A percentile compares a stretch with the other conserved stretches of the same genome.
These are phyloP conservation scores for Florisuga fusca DNA, from an alignment of 2,797 vertebrate genomes.

Conservation along the genomic window DNA sequence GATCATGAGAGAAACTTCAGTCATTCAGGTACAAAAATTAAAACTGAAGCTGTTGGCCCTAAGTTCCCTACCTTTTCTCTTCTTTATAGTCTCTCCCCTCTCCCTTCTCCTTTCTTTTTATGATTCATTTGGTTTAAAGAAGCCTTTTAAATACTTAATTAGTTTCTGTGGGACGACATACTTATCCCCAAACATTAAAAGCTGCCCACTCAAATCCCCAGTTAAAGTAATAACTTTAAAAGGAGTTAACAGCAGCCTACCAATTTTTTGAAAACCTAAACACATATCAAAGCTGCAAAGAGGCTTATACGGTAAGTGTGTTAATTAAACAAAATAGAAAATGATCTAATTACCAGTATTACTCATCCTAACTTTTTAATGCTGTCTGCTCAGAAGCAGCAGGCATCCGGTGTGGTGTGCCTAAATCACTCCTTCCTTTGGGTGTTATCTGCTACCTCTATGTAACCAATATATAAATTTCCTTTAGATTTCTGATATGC, in stretches of 20 bases:
- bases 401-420: background rate
- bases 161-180: slow-evolving; percentile 1
- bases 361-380: slow-evolving; percentile 16
- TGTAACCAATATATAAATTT: background rate
- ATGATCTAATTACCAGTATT: slow-evolving; percentile 33
- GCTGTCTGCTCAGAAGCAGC: background rate
- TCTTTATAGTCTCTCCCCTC: background rate
- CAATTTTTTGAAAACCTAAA: slow-evolving; percentile 52
- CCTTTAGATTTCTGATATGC: background rate
- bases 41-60: background rate
- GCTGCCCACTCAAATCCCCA: slow-evolving; percentile 12
- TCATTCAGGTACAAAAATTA: background rate
- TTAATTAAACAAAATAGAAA: slow-evolving; percentile 52
- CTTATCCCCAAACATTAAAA: slow-evolving; percentile 48
- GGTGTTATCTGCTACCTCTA: background rate
- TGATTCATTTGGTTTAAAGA: slow-evolving; percentile 1
- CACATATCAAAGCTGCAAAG: slow-evolving; percentile 23
- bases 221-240: slow-evolving; percentile 53
- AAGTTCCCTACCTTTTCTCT: background rate
- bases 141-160: slow-evolving; percentile 60
- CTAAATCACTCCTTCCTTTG: background rate
- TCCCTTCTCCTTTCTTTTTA: background rate
- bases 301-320: slow-evolving; percentile 24
- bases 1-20: background rate
- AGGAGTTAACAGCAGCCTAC: slow-evolving; percentile 23